Evolutionary conservation across 1,140 invertebrate species (phyloP).

Genomic region (Cydia fagiglandana): DNA sequence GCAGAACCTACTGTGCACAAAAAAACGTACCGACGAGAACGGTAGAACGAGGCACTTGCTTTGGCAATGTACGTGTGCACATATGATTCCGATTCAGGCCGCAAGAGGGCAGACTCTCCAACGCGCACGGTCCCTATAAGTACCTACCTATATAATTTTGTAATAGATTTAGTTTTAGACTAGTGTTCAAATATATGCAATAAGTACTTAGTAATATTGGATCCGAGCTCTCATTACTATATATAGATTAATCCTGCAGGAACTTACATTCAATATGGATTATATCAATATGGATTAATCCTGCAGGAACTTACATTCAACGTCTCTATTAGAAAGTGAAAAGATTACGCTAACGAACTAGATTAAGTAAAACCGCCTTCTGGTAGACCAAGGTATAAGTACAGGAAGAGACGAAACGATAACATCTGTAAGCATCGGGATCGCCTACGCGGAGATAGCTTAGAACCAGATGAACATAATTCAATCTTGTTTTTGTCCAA

Average conservation of each 20-base stretch:
- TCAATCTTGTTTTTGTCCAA: constrained; percentile 59
- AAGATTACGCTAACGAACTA: constrained; percentile 48
- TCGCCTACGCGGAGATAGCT: constrained; percentile 33
- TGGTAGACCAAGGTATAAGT: constrained; percentile 26
- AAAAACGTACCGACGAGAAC: no score
- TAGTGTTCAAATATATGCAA: constrained; percentile 3
- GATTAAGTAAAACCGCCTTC: constrained; percentile 35
- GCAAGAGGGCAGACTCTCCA: no score
- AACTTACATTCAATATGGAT: constrained; percentile 39
- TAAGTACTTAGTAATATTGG: neutral
- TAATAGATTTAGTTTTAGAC: no score
- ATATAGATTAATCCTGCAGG: constrained; percentile 36
- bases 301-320: constrained; percentile 39
- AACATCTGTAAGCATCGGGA: constrained; percentile 36
- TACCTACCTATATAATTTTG: no score
- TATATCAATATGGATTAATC: constrained; percentile 34
- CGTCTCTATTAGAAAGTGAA: constrained; percentile 50
- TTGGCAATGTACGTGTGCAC: no score
- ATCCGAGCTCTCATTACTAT: neutral
- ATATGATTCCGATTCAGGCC: no score
- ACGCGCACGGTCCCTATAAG: no score
- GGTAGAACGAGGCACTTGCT: no score
- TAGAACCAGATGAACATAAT: constrained; percentile 52
- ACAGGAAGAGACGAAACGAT: constrained; percentile 43
- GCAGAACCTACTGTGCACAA: no score